These are phyloP conservation scores for Sceloporus undulatus DNA, from an alignment of 2,113 vertebrate species.

Conservation along the genomic window DNA sequence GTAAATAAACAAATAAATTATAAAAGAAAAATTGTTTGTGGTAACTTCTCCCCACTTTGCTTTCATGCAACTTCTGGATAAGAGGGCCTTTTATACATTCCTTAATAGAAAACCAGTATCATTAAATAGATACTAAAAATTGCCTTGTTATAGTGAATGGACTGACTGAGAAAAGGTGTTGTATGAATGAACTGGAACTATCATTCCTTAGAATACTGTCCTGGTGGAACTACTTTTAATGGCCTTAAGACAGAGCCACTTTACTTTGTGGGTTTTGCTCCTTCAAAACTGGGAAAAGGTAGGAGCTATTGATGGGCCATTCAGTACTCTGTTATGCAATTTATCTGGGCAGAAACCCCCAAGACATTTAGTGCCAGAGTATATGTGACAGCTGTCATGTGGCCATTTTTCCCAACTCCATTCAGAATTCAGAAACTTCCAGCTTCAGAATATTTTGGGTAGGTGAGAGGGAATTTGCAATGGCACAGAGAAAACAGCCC, in stretches of 20 bases:
- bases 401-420: neutral
- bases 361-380: neutral
- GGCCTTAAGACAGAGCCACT: neutral
- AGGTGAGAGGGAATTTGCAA: neutral
- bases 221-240: neutral
- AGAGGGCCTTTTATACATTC: neutral
- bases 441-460: neutral
- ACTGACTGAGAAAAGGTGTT: neutral
- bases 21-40: too few species aligned
- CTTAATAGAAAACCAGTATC: neutral
- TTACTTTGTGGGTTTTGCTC: neutral
- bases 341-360: neutral
- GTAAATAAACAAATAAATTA: too few species aligned
- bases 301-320: neutral
- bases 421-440: neutral
- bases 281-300: neutral
- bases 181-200: neutral
- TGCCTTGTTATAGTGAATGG: neutral
- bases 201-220: neutral
- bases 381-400: neutral
- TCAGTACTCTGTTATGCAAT: neutral
- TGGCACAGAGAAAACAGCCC: neutral
- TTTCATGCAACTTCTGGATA: neutral
- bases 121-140: neutral
- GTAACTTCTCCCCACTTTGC: too few species aligned